These are phyloP conservation scores for Bos indicus DNA, from an alignment of 2,113 vertebrate species.

Conservation along the genomic window DNA sequence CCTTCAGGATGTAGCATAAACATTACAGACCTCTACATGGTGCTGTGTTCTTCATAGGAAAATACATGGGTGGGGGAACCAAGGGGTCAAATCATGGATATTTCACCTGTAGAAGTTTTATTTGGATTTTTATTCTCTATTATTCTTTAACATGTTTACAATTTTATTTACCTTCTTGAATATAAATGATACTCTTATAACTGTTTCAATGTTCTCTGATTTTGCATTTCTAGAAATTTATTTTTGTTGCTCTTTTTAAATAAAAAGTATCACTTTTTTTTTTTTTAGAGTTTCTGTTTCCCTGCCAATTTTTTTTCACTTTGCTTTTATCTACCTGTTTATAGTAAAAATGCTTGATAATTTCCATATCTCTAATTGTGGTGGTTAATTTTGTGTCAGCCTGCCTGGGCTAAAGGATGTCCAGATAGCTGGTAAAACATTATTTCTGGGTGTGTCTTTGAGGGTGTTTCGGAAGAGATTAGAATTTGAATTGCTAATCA, in stretches of 20 bases:
- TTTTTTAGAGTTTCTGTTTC: neutral
- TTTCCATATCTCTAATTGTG: neutral
- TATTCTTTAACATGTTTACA: neutral
- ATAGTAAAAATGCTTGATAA: neutral
- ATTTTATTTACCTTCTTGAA: constrained; percentile 1
- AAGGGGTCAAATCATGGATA: neutral
- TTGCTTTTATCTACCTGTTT: constrained; percentile 17
- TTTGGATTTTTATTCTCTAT: neutral
- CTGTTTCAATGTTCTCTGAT: neutral
- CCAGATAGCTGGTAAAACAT: neutral
- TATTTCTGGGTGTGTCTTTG: neutral
- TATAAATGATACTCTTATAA: neutral
- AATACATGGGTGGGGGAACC: neutral
- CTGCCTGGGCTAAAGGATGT: neutral
- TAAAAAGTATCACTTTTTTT: neutral
- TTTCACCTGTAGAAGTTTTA: neutral
- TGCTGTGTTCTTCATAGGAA: neutral
- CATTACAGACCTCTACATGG: neutral
- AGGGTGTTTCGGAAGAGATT: neutral
- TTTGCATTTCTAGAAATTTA: neutral
- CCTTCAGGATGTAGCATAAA: neutral
- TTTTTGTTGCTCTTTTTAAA: constrained; percentile 17
- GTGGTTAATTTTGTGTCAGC: neutral
- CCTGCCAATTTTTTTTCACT: neutral
- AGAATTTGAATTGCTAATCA: constrained; percentile 13